Evolutionary conservation across 2,113 vertebrate species (phyloP), one percentile per base, ranked within the genome.

Genomic region (Formicarius rufipectus): DNA sequence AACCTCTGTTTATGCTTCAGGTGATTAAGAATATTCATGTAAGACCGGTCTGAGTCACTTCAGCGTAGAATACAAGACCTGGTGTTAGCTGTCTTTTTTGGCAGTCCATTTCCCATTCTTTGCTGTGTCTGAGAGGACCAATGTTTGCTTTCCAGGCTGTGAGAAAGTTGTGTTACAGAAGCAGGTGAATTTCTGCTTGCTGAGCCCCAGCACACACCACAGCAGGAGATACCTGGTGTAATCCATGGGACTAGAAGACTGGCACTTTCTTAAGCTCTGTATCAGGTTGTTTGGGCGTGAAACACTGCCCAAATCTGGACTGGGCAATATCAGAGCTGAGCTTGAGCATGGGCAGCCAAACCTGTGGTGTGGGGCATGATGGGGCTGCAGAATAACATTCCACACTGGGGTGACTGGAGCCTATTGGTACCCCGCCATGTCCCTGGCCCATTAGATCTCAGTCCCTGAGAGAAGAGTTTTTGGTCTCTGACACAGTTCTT

Each of bases 401-500:
- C 5, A 55, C 17, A 14, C 37, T n/a, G 27, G 55, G n/a, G 64
- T 0, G 0, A 23, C 10, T 39, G 11, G 45, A 75, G 24, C n/a
- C 40, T 1, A 0, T 14, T 33, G 68, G 27, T 84, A 37, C n/a
- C 24, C 9, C 9, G n/a, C 7, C 35, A 1, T 23, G 22, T 37
- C 37, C 27, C n/a, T 69, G 60, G 50, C 40, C n/a, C 42, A 5
- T 19, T 66, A 19, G 25, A 28, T 73, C 23, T 84, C 28, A 69
- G 45, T 16, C 35, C 16, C n/a, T 69, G 35, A 30, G n/a, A 76
- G 39, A 56, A 23, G 35, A 60, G 5, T 11, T 82, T 77, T 75
- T 71, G 6, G 13, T 49, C 39, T 85, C 24, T 72, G 71, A 0
- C 24, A 40, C 0, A 0, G 53, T 66, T 95, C 6, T 11, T 35